phyloP scores from a whole-genome alignment of 1,140 invertebrate species.

The Caenorhabditis tropicalis region DNA sequence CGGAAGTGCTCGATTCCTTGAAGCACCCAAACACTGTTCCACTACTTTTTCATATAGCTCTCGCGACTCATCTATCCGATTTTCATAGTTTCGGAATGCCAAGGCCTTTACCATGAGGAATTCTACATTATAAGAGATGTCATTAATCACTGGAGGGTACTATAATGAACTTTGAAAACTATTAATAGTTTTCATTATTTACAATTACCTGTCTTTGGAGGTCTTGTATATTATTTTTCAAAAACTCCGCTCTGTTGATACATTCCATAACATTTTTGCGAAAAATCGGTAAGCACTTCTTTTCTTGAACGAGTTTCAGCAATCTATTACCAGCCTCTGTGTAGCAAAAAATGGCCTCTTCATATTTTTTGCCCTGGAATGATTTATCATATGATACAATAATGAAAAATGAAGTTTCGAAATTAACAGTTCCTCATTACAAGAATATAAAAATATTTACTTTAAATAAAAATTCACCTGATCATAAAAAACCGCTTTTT shows the following conservation, averaged over 20 bases:
- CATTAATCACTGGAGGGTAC: neutral
- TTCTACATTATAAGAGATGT: constrained; percentile 44
- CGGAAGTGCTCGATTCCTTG: neutral
- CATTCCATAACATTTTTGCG: constrained; percentile 51
- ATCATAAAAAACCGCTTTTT: constrained; percentile 48
- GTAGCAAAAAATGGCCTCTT: constrained; percentile 56
- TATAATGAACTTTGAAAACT: neutral
- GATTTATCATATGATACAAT: too few relatives aligned
- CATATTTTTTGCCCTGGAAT: constrained; percentile 46
- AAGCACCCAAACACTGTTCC: neutral
- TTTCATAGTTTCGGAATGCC: constrained; percentile 3
- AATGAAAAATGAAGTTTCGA: neutral
- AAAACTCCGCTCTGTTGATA: constrained; percentile 50
- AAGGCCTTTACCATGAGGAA: constrained; percentile 45
- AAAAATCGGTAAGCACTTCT: constrained; percentile 40
- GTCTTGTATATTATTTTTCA: constrained; percentile 39
- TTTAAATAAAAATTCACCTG: neutral
- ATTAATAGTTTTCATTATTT: neutral
- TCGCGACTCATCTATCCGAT: neutral
- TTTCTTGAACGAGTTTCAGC: constrained; percentile 30
- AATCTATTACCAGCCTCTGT: constrained; percentile 47
- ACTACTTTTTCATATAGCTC: constrained; percentile 40
- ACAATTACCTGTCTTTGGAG: constrained; percentile 8
- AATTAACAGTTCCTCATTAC: neutral
- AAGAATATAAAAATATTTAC: neutral